Percentiles rank a stretch among this genome's conserved stretches.
Evolutionary conservation across 2,113 vertebrate genomes (phyloP).

Genomic region (Arvicanthis niloticus): DNA sequence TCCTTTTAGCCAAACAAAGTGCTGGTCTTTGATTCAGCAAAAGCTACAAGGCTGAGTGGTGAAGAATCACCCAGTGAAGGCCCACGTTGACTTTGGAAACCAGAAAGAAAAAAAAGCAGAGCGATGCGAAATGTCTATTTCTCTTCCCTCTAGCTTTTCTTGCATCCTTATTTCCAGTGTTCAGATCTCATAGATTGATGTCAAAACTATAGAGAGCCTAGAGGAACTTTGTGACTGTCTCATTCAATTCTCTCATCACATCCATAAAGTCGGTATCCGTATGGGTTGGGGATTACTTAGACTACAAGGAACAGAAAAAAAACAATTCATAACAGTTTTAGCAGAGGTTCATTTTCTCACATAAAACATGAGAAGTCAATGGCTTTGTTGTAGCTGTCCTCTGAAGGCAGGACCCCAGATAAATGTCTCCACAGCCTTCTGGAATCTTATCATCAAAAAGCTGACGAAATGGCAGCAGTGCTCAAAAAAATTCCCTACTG

Average conservation of each 20-base stretch:
- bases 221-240: not conserved
- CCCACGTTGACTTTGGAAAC: not conserved
- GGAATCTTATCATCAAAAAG: not conserved
- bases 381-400: not conserved
- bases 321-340: not conserved
- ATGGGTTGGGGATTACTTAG: not conserved
- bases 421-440: not conserved
- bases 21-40: not conserved
- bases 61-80: not conserved
- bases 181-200: not conserved
- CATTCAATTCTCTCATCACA: not conserved
- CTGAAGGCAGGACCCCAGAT: not conserved
- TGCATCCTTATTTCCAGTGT: not conserved
- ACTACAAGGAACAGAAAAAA: not conserved
- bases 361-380: not conserved
- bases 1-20: not conserved
- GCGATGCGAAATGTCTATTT: not conserved
- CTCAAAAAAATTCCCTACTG: not conserved
- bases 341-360: not conserved
- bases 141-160: not conserved
- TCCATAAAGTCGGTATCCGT: not conserved
- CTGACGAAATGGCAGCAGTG: not conserved
- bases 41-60: not conserved
- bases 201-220: not conserved
- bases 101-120: not conserved